Percentiles rank a stretch among this genome's conserved stretches.
Evolutionary conservation across 2,113 vertebrate species (phyloP).

Genomic region (Percina caprodes): DNA sequence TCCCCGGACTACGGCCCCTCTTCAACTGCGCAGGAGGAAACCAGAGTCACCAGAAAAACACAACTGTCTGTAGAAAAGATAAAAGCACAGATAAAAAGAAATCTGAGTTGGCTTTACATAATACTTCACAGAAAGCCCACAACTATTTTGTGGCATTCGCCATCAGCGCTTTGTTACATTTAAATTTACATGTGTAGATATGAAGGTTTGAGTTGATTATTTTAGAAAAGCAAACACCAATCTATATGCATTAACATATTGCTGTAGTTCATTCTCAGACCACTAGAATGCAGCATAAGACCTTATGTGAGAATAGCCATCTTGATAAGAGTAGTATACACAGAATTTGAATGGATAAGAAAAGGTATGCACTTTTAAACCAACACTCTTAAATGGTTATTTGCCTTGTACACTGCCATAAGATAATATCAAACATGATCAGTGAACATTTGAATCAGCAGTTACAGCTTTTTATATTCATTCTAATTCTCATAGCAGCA

Average conservation of each 20-base stretch:
- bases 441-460: conserved; percentile 2
- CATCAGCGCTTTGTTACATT: conserved; percentile 6
- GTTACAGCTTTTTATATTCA: conserved; percentile 27
- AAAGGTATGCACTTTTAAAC: conserved; percentile 17
- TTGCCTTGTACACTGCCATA: conserved; percentile 35
- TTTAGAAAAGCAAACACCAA: neutral
- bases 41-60: conserved; percentile 33
- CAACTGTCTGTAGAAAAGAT: conserved; percentile 28
- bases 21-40: conserved; percentile 60
- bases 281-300: conserved; percentile 70
- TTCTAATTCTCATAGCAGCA: conserved; percentile 14
- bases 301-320: conserved; percentile 10
- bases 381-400: conserved; percentile 38
- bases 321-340: neutral
- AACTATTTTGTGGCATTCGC: neutral
- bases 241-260: neutral
- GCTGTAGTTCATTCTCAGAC: conserved; percentile 58
- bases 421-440: neutral
- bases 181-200: neutral
- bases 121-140: neutral
- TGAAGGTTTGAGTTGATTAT: neutral
- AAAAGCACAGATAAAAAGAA: conserved; percentile 1
- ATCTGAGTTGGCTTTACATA: no score
- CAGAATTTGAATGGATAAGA: conserved; percentile 45
- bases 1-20: conserved; percentile 67